These are phyloP conservation scores for Sicus ferrugineus DNA, from an alignment of 2,888 invertebrate genomes.

Conservation along the genomic window DNA sequence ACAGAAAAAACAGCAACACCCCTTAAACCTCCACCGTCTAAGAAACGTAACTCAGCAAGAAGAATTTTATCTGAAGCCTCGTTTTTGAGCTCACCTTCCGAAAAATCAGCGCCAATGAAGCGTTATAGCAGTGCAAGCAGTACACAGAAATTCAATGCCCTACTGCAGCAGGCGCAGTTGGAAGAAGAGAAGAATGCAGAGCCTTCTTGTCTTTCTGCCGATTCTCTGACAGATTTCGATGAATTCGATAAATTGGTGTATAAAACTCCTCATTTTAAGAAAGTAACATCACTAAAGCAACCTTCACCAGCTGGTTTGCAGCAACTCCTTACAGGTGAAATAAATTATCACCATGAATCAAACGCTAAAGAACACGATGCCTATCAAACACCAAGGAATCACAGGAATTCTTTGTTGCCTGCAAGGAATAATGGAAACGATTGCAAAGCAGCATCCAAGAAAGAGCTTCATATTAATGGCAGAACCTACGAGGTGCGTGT, in stretches of 20 bases:
- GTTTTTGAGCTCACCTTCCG: conserved; percentile 50
- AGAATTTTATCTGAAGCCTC: conserved; percentile 51
- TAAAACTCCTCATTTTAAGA: conserved; percentile 34
- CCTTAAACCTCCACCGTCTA: conserved; percentile 36
- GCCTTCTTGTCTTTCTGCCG: not conserved
- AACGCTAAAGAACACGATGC: conserved; percentile 18
- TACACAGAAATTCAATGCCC: conserved; percentile 48
- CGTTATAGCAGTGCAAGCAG: conserved; percentile 44
- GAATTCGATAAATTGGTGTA: conserved; percentile 58
- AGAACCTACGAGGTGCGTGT: conserved; percentile 63
- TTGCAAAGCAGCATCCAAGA: conserved; percentile 14
- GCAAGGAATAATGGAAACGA: not conserved
- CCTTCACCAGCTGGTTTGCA: conserved; percentile 53
- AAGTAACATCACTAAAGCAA: not conserved
- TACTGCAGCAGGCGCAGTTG: conserved; percentile 40
- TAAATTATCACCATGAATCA: conserved; percentile 40
- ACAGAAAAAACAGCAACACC: conserved; percentile 46
- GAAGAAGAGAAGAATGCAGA: conserved; percentile 11
- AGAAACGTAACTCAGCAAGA: conserved; percentile 36
- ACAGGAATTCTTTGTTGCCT: too few species aligned
- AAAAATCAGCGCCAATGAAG: conserved; percentile 43
- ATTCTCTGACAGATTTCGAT: conserved; percentile 48
- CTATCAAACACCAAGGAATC: conserved; percentile 7
- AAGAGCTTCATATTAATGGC: conserved; percentile 53
- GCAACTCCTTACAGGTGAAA: conserved; percentile 51